These are phyloP conservation scores for Pseudomyrmex dendroicus DNA, from an alignment of 1,140 invertebrate species.

Conservation along the genomic window DNA sequence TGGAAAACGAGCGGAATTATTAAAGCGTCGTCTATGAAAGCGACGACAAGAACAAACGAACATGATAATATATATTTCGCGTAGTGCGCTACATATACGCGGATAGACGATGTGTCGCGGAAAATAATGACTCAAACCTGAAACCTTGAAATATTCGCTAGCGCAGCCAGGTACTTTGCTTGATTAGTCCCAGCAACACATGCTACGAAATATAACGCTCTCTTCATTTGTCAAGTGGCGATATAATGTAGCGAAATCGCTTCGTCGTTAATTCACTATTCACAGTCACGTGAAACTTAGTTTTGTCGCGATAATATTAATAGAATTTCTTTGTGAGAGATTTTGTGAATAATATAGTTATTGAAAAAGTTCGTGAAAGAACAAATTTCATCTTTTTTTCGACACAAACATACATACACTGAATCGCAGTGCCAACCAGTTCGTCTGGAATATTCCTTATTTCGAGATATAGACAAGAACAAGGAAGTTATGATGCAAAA, in stretches of 20 bases:
- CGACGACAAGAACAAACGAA: constrained; percentile 74
- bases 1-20: constrained; percentile 65
- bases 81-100: constrained; percentile 70
- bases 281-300: constrained; percentile 62
- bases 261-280: constrained; percentile 68
- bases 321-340: constrained; percentile 12
- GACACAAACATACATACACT: constrained; percentile 76
- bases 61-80: constrained; percentile 69
- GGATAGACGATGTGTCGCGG: constrained; percentile 36
- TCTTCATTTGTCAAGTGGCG: constrained; percentile 71
- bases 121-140: constrained; percentile 75
- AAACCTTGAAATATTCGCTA: constrained; percentile 77
- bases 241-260: constrained; percentile 70
- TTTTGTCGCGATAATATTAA: constrained; percentile 51
- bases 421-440: constrained; percentile 79
- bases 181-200: constrained; percentile 76
- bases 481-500: constrained; percentile 12
- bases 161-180: constrained; percentile 76
- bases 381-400: constrained; percentile 78
- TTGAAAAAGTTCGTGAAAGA: not conserved
- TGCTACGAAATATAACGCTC: constrained; percentile 67
- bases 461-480: constrained; percentile 26
- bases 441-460: constrained; percentile 73
- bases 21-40: constrained; percentile 65
- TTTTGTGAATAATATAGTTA: not conserved